These are phyloP conservation scores for Galaxea fascicularis DNA, from an alignment of 92 coral and sea anemone species.

Conservation along the genomic window DNA sequence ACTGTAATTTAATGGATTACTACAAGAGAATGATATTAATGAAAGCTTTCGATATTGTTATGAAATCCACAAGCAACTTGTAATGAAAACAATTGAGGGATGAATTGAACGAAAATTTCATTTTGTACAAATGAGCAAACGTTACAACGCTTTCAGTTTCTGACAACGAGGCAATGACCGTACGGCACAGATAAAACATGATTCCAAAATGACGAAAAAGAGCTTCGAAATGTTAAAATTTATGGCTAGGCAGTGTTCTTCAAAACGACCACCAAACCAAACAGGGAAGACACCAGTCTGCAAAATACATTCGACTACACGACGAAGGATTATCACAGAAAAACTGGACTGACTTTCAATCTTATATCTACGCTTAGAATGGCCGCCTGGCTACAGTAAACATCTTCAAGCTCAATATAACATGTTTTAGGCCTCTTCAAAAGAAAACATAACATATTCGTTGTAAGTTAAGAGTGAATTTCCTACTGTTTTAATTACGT, in stretches of 20 bases:
- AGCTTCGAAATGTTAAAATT: not conserved
- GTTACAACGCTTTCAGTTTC: not conserved
- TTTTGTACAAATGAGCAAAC: conserved; percentile 1
- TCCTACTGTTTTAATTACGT: too few relatives aligned
- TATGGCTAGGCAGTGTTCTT: not conserved
- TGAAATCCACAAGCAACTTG: conserved; percentile 29
- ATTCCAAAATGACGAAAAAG: not conserved
- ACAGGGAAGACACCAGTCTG: conserved; percentile 1
- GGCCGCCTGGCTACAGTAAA: not conserved
- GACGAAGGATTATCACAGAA: not conserved
- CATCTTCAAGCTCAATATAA: not conserved
- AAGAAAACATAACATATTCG: not conserved
- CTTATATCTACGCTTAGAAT: not conserved
- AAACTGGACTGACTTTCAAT: not conserved
- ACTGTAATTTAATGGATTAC: not conserved
- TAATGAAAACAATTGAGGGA: conserved; percentile 20
- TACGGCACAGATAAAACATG: not conserved
- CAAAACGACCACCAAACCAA: conserved; percentile 3
- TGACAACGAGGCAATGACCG: not conserved
- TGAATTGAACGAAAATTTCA: not conserved
- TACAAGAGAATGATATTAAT: not conserved
- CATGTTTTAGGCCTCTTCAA: not conserved
- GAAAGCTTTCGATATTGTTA: not conserved
- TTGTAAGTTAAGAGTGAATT: too few relatives aligned
- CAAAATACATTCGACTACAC: not conserved